These are phyloP conservation scores for Abramis brama DNA, from an alignment of 2,113 vertebrate species.

Conservation along the genomic window DNA sequence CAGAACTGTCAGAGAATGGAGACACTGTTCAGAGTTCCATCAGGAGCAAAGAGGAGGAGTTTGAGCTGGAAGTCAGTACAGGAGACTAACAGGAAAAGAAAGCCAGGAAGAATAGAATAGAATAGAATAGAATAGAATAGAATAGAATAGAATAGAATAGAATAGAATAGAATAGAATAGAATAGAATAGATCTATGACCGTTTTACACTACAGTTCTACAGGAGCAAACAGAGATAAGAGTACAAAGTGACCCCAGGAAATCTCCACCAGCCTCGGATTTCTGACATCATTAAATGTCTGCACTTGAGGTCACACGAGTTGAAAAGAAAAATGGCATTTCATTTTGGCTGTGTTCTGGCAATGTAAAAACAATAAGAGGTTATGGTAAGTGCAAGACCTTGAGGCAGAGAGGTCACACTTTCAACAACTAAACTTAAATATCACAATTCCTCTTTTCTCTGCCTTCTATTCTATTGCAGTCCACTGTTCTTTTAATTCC, in stretches of 20 bases:
- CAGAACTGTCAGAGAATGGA: slow-evolving; percentile 53
- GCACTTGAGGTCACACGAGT: slow-evolving; percentile 18
- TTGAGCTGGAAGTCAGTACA: not conserved
- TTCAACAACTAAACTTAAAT: slow-evolving; percentile 59
- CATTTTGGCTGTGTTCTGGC: slow-evolving; percentile 20
- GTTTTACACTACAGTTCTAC: too few relatives aligned
- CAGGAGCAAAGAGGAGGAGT: slow-evolving; percentile 30
- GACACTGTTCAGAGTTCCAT: slow-evolving; percentile 61
- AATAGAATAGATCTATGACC: not conserved
- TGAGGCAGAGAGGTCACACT: slow-evolving; percentile 55
- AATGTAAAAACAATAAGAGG: slow-evolving; percentile 38
- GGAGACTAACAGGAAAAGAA: not conserved
- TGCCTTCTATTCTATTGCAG: not conserved
- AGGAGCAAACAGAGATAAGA: not conserved
- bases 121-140: not conserved
- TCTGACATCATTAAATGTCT: slow-evolving; percentile 23
- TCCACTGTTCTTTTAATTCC: not conserved
- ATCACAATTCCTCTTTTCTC: not conserved
- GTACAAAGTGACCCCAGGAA: not conserved
- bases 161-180: not conserved
- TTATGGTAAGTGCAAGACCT: slow-evolving; percentile 41
- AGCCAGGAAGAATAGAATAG: not conserved
- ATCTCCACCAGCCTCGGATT: slow-evolving; percentile 9
- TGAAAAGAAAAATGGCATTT: not conserved
- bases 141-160: too few relatives aligned